Evolutionary conservation across 1,140 invertebrate species (phyloP).

Genomic region (Drosophila nigrodunni): DNA sequence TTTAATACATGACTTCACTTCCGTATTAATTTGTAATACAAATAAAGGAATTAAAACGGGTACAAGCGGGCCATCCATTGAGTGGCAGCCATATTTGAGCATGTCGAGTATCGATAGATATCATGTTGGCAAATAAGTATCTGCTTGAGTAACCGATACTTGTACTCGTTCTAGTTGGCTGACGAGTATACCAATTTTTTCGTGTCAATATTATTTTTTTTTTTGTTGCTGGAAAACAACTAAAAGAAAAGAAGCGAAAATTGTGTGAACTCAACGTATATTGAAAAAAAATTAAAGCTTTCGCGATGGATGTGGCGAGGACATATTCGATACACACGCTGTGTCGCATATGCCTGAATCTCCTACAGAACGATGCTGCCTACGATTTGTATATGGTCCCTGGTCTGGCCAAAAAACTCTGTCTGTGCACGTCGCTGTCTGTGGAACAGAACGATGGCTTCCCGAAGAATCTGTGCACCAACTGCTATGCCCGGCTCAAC

Average conservation of each 20-base stretch:
- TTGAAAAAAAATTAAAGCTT: conserved; percentile 11
- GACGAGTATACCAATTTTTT: conserved; percentile 78
- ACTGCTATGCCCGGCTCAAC: conserved; percentile 70
- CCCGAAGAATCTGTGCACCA: conserved; percentile 77
- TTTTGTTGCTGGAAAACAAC: conserved; percentile 58
- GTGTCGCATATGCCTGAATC: conserved; percentile 78
- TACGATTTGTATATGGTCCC: conserved; percentile 79
- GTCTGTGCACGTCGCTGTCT: conserved; percentile 74
- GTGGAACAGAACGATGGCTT: conserved; percentile 81
- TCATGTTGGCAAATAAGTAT: conserved; percentile 20
- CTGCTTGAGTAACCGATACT: conserved; percentile 41
- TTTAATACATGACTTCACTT: too few species aligned
- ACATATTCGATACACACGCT: conserved; percentile 76
- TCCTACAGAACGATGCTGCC: conserved; percentile 71
- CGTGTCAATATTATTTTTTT: conserved; percentile 77
- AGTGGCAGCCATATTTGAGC: neutral
- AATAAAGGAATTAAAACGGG: too few species aligned
- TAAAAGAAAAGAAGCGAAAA: conserved; percentile 36
- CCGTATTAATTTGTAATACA: too few species aligned
- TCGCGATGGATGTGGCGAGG: conserved; percentile 67
- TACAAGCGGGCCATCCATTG: neutral
- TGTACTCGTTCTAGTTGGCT: conserved; percentile 46
- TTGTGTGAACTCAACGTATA: conserved; percentile 21
- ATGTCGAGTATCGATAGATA: conserved; percentile 13
- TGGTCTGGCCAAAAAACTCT: conserved; percentile 78